Percentiles rank a stretch among this genome's conserved stretches.
These are phyloP conservation scores for Callitettix versicolor DNA, from an alignment of 1,140 invertebrate species.

Conservation along the genomic window DNA sequence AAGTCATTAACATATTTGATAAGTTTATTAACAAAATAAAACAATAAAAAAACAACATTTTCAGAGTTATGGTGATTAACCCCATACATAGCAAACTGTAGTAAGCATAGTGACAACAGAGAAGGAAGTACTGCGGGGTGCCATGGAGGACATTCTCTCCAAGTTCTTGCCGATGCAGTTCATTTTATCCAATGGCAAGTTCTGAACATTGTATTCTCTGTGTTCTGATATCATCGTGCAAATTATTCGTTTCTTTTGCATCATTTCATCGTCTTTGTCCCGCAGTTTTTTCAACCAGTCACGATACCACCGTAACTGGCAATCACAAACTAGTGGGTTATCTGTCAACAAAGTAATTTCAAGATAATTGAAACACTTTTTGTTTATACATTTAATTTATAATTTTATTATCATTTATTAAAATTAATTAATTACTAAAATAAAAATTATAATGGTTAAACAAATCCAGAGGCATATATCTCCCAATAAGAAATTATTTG, in stretches of 20 bases:
- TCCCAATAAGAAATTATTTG: too few relatives aligned
- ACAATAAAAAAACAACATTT: too few relatives aligned
- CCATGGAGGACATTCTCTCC: background rate
- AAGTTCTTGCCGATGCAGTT: constrained; percentile 39
- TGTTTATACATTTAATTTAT: too few relatives aligned
- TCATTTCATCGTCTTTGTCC: constrained; percentile 71
- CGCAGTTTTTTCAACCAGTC: constrained; percentile 62
- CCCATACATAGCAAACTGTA: background rate
- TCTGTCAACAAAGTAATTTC: constrained; percentile 45
- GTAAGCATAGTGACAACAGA: background rate
- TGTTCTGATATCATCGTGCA: constrained; percentile 34
- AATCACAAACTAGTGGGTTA: constrained; percentile 79
- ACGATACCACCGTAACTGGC: constrained; percentile 73
- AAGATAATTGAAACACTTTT: too few relatives aligned
- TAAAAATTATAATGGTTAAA: too few relatives aligned
- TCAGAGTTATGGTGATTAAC: too few relatives aligned
- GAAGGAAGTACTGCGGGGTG: background rate
- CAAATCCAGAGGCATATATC: too few relatives aligned
- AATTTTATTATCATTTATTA: too few relatives aligned
- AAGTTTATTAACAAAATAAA: too few relatives aligned
- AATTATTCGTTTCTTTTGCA: constrained; percentile 67
- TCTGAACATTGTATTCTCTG: constrained; percentile 66
- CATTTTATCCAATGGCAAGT: constrained; percentile 69
- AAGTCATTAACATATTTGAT: too few relatives aligned
- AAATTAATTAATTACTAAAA: too few relatives aligned